Evolutionary conservation across 2,113 vertebrate species (phyloP), one percentile per base, ranked within the genome.

Genomic region (Eulemur rufifrons): DNA sequence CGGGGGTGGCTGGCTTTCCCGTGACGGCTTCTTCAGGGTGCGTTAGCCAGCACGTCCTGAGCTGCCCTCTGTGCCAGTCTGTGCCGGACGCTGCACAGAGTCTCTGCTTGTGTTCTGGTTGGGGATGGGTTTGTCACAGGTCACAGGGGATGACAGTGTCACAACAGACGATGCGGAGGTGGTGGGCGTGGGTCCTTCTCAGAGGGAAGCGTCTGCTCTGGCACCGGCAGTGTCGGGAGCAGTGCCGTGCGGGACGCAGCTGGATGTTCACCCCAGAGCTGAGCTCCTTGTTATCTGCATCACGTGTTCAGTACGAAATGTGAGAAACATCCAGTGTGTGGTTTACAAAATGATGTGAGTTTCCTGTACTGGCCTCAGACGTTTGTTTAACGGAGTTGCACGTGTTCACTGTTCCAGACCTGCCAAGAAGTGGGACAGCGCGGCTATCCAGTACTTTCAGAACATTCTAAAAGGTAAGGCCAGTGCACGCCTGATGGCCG

Each of bases 401-500:
- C 97, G 0, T 97, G n/a, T 91, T 96, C 87, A 61, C 76, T 86
- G 21, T 97, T 98, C 39, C 97, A 99, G 99, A 52, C 98, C 98
- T 4, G 98, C 99, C 61, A 95, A 84, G 82, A 98, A 97, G 52
- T 99, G 99, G 99, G 99, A 99, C 97, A 97, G 96, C 94, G 99
- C 99, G 81, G 99, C 99, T 84, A 97, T 98, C 21, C 97, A 98
- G 15, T 99, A 99, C 97, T 98, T 99, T 76, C 98, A 98, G 96
- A 98, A 98, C 25, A 98, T 99, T 68, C 93, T 99, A 3, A 97
- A 98, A 98, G 99, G 99, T 99, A 98, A 94, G 54, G 92, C 93
- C n/a, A 37, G 45, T 0, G 5, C 5, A 37, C 0, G 5, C 4
- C 0, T 42, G n/a, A 5, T 12, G 5, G 1, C n/a, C 8, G 10